Percentiles rank a stretch among this genome's conserved stretches.
These are phyloP conservation scores for Siphlonurus alternatus DNA, from an alignment of 2,888 invertebrate species.

Conservation along the genomic window DNA sequence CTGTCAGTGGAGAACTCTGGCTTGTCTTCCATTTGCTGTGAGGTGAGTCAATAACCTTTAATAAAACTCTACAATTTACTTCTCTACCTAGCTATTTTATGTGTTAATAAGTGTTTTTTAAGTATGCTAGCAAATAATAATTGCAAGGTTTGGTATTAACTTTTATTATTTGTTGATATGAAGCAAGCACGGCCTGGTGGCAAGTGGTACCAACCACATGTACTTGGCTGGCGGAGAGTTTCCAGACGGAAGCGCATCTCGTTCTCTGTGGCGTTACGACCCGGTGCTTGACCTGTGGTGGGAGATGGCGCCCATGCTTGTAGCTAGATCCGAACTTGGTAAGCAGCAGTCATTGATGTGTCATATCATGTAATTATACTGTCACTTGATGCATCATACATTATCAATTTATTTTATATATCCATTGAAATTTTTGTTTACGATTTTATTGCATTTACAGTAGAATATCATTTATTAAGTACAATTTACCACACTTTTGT, in stretches of 20 bases:
- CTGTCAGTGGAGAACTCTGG: conserved; percentile 27
- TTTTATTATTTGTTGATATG: no score
- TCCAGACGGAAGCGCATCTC: conserved; percentile 31
- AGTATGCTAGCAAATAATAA: no score
- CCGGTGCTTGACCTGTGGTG: conserved; percentile 30
- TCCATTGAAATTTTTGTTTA: neutral
- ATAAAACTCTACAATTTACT: no score
- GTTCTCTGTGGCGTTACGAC: conserved; percentile 30
- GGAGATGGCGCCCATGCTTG: conserved; percentile 30
- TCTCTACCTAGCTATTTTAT: no score
- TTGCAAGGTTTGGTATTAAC: no score
- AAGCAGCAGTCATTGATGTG: conserved; percentile 8
- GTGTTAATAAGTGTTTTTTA: no score
- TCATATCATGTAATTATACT: neutral
- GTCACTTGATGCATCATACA: neutral
- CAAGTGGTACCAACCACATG: conserved; percentile 28
- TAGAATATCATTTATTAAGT: no score
- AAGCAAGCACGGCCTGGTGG: conserved; percentile 32
- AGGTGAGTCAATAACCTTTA: conserved; percentile 17
- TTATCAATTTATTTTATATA: no score
- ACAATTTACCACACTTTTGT: no score
- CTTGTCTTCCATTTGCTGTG: conserved; percentile 32
- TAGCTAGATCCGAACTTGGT: conserved; percentile 31
- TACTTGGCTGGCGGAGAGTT: conserved; percentile 33
- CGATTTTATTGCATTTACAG: no score